Percentiles rank a stretch among this genome's conserved stretches.
Evolutionary conservation across 2,888 invertebrate genomes (phyloP).

Genomic region (Xestobium rufovillosum): DNA sequence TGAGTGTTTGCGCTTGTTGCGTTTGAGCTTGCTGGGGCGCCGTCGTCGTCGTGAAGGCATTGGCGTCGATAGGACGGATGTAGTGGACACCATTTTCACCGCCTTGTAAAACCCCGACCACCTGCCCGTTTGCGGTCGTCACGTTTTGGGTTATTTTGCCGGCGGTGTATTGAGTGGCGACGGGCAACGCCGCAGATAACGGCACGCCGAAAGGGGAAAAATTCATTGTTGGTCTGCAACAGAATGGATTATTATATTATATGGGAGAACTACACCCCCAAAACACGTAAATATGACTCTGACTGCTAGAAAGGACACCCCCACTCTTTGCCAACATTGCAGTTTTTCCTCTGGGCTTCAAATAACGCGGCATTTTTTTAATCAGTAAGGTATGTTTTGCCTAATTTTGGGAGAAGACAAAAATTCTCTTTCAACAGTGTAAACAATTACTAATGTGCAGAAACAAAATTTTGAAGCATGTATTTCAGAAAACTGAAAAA

Average conservation of each 20-base stretch:
- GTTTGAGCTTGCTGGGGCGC: constrained; percentile 29
- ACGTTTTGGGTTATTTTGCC: constrained; percentile 65
- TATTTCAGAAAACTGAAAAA: too few relatives aligned
- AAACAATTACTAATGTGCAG: too few relatives aligned
- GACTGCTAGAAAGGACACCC: constrained; percentile 16
- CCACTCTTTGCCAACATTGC: too few relatives aligned
- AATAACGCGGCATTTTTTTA: too few relatives aligned
- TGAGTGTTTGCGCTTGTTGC: constrained; percentile 55
- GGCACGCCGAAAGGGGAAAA: constrained; percentile 65
- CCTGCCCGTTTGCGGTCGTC: constrained; percentile 58
- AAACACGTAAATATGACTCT: too few relatives aligned
- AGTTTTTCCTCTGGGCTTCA: too few relatives aligned
- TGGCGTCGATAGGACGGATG: constrained; percentile 56
- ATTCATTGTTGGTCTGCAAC: constrained; percentile 52
- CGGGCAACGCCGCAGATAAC: constrained; percentile 50
- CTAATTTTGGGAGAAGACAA: too few relatives aligned
- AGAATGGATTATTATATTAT: constrained; percentile 32
- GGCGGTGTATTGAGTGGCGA: constrained; percentile 55
- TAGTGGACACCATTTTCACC: constrained; percentile 71
- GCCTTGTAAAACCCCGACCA: constrained; percentile 61
- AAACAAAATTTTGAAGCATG: too few relatives aligned
- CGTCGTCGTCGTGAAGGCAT: constrained; percentile 42
- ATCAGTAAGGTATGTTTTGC: too few relatives aligned
- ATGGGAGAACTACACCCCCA: too few relatives aligned
- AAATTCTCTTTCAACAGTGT: too few relatives aligned